Evolutionary conservation across 2,797 vertebrate genomes (phyloP).

Genomic region (Anguilla marmorata): DNA sequence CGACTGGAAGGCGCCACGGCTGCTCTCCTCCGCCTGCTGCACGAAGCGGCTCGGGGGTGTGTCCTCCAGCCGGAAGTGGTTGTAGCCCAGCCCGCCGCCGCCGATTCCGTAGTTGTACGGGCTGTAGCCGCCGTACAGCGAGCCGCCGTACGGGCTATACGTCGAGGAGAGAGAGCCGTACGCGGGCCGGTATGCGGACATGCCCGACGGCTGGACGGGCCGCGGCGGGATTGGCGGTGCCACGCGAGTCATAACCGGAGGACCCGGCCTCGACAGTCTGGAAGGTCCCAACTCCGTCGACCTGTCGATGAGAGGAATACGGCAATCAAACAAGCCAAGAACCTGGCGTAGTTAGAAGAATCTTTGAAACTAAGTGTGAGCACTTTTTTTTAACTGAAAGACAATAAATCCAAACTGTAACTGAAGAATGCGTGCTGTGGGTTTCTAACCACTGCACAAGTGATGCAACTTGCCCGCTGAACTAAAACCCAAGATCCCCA

Average conservation of each 20-base stretch:
- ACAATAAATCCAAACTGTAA: neutral
- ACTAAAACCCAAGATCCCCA: neutral
- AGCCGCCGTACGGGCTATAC: conserved; percentile 85
- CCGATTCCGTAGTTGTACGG: conserved; percentile 79
- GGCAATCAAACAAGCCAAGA: neutral
- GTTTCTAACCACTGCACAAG: neutral
- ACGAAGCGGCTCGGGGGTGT: conserved; percentile 90
- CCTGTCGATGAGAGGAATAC: conserved; percentile 60
- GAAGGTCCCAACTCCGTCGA: conserved; percentile 77
- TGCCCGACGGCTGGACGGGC: conserved; percentile 71
- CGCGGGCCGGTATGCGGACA: conserved; percentile 79
- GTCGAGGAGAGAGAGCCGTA: conserved; percentile 80
- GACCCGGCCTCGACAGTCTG: conserved; percentile 70
- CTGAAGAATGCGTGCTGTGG: neutral
- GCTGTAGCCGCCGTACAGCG: conserved; percentile 84
- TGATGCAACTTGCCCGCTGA: neutral
- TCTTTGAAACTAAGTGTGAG: too few relatives aligned
- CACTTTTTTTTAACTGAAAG: neutral
- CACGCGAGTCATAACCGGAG: conserved; percentile 74
- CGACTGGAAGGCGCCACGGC: conserved; percentile 94
- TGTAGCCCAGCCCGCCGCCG: conserved; percentile 79
- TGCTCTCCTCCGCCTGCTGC: conserved; percentile 95
- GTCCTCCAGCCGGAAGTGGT: conserved; percentile 77
- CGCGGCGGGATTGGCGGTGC: conserved; percentile 85
- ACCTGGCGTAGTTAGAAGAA: neutral